Evolutionary conservation across 2,113 vertebrate genomes (phyloP), one percentile per base, ranked within the genome.

Genomic region (Zootoca vivipara): DNA sequence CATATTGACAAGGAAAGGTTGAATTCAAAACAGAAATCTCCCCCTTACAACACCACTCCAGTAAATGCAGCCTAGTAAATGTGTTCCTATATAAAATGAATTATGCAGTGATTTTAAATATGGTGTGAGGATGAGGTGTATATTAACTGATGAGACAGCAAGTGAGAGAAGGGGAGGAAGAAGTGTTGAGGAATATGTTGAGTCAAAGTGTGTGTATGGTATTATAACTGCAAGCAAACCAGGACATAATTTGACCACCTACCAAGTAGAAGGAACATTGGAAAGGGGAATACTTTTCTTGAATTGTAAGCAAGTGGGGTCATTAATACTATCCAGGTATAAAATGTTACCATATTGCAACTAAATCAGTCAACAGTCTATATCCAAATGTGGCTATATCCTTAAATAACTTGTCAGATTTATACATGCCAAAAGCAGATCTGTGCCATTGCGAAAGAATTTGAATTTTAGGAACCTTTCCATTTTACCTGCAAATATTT

Each of bases 21-120:
- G 81, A 83, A n/a, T 78, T 92, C 0, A 33, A 20, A 85, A 75
- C 82, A 74, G 46, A 73, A 62, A 26, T 30, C 72, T 69, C 26
- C 1, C 91, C 18, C 16, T 87, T 82, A 56, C 28, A 85, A 56
- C 28, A 85, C 40, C 42, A 74, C 72, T 93, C 65, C 64, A 78
- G 40, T 78, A 64, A 94, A 89, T 74, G 78, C 4, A 86, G 33
- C 0, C 7, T 85, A 87, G 35, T 85, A 91, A 90, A 93, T 91
- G 26, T 64, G 15, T 82, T 90, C 24, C 84, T 90, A 62, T 18
- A 74, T 85, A 79, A 94, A 82, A 89, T 56, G 1, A 94, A 86
- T 92, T 83, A 86, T 58, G 40, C 62, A 85, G 16, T 92, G 77
- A 88, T 93, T 94, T 87, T 87, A 89, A 94, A 78, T 78, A 52